phyloP scores from a whole-genome alignment of 2,113 vertebrate species.

The Austrofundulus limnaeus region DNA sequence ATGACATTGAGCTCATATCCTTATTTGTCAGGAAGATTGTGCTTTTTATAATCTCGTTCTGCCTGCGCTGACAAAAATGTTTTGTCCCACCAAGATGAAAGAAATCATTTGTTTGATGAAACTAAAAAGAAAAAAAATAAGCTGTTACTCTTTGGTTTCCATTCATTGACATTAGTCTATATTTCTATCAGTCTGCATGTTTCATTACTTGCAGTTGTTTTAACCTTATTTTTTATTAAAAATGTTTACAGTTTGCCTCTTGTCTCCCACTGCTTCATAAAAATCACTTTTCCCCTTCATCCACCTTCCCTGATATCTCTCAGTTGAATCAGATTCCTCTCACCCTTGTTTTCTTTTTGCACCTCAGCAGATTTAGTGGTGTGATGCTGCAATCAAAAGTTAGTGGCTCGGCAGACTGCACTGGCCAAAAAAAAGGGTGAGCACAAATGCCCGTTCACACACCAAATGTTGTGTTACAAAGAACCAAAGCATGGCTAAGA shows the following conservation, averaged over 20 bases:
- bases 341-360: slow-evolving; percentile 1
- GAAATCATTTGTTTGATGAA: background rate
- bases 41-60: slow-evolving; percentile 3
- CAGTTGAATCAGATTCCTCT: background rate
- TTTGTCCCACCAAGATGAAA: slow-evolving; percentile 7
- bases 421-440: background rate
- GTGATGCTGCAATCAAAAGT: slow-evolving; percentile 10
- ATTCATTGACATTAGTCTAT: background rate
- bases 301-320: background rate
- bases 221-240: background rate
- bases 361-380: slow-evolving; percentile 21
- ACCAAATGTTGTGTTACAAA: slow-evolving; percentile 19
- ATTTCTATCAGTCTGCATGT: background rate
- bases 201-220: background rate
- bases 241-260: no score
- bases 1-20: slow-evolving; percentile 3
- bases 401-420: background rate
- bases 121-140: background rate
- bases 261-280: background rate
- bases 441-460: background rate
- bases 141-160: background rate
- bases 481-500: background rate
- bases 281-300: background rate
- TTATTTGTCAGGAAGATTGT: background rate
- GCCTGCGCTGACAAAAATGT: background rate